Evolutionary conservation across 2,797 vertebrate genomes (phyloP), one percentile per base, ranked within the genome.

Genomic region (Luscinia megarhynchos): DNA sequence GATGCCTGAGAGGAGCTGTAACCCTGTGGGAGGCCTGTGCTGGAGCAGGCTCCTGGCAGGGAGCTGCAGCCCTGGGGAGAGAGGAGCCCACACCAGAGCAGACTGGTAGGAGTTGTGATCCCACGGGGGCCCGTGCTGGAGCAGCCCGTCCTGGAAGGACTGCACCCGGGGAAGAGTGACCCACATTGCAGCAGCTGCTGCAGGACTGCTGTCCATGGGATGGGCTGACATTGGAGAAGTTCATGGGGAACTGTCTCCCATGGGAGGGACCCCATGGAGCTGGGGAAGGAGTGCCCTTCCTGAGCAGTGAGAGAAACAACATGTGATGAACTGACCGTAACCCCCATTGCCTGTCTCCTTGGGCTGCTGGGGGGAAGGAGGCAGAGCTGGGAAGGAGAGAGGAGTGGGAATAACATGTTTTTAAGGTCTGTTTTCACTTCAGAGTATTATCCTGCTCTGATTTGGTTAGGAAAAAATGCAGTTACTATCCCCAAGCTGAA

Each of bases 281-380:
- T 62, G n/a, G 27, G 18, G n/a, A 53, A 82, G 67, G n/a, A 38
- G 2, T 54, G 8, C 14, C 10, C 27, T 62, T 12, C 40, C 17
- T 19, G 15, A 54, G 29, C 23, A 55, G 15, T 12, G 23, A 23
- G n/a, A 72, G 15, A n/a, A 72, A 63, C 13, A 36, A 26, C 19
- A 2, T 4, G 41, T 6, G 58, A 19, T 63, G 50, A 46, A 29
- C 34, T 11, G 29, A 55, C 29, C 68, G 29, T 29, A 63, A n/a
- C 24, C 30, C 38, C 12, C 29, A 29, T 34, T 29, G 20, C 24
- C 16, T 30, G 20, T 41, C 20, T 57, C 20, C 23, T 1, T 30
- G 43, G 0, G 0, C 26, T 57, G 11, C 18, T 41, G 32, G 7
- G 18, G 14, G 41, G 2, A 19, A 41, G 20, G 1, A 40, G 34